These are phyloP conservation scores for Seriola aureovittata DNA, from an alignment of 2,113 vertebrate species.

Conservation along the genomic window DNA sequence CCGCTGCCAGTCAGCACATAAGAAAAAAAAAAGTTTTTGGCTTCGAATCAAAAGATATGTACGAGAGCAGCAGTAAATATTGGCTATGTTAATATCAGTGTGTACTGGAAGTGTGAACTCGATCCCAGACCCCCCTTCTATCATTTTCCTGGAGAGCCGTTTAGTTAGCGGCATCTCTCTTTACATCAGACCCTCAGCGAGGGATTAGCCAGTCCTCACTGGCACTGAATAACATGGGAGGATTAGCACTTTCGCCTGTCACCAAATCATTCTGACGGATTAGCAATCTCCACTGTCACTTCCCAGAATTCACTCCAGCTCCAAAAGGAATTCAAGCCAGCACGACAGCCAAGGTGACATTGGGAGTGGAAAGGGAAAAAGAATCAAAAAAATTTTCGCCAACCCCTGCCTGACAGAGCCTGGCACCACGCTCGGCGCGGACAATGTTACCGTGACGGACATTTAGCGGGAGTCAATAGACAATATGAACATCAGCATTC, in stretches of 20 bases:
- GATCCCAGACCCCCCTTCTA: background rate
- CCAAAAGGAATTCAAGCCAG: conserved; percentile 40
- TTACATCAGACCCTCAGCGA: conserved; percentile 51
- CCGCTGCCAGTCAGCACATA: conserved; percentile 9
- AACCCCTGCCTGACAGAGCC: conserved; percentile 7
- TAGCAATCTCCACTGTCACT: conserved; percentile 67
- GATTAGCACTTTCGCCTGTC: conserved; percentile 77
- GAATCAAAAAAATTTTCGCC: conserved; percentile 25
- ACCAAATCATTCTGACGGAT: conserved; percentile 78
- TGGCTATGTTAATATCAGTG: conserved; percentile 33
- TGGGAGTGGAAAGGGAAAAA: conserved; percentile 37
- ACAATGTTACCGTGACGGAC: background rate
- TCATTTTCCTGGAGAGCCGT: conserved; percentile 60
- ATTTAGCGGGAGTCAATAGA: background rate
- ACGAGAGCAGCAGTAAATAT: conserved; percentile 53
- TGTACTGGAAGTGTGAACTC: conserved; percentile 22
- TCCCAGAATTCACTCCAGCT: conserved; percentile 50
- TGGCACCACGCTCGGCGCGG: conserved; percentile 7
- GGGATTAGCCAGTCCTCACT: conserved; percentile 65
- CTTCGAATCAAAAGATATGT: conserved; percentile 5
- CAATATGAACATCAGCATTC: background rate
- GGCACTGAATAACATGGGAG: conserved; percentile 69
- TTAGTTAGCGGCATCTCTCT: conserved; percentile 59
- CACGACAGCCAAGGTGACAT: conserved; percentile 70
- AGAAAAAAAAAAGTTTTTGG: background rate